Conservation (phyloP, 1,140 invertebrate species). For the Pseudomyrmex cubaensis region DNA sequence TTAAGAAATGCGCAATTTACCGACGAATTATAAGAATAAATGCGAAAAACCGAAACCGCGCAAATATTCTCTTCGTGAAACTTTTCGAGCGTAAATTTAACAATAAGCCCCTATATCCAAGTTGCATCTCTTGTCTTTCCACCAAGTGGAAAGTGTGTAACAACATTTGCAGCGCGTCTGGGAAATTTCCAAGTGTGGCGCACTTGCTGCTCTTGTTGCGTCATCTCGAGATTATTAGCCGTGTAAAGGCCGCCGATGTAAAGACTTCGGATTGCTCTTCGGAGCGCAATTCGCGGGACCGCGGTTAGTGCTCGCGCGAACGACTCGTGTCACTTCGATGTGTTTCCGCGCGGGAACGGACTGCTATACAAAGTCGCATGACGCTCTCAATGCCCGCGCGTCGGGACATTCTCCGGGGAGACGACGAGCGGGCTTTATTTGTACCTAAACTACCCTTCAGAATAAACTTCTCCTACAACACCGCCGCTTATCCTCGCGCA, state of each 20-base stretch:
- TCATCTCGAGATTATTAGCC: neutral
- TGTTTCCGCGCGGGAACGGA: constrained; percentile 8
- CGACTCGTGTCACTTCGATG: constrained; percentile 16
- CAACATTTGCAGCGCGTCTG: no score
- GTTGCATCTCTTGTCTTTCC: no score
- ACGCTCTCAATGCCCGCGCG: neutral
- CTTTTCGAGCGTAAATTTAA: no score
- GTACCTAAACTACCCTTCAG: constrained; percentile 51
- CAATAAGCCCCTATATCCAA: no score
- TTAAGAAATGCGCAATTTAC: no score
- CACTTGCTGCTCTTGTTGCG: neutral
- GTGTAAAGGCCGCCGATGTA: neutral
- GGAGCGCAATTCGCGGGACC: neutral
- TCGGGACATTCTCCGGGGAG: constrained; percentile 39
- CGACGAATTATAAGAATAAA: no score
- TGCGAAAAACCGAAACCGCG: no score
- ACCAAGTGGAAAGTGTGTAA: no score
- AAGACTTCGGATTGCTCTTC: neutral
- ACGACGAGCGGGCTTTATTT: constrained; percentile 54
- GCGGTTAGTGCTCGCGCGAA: constrained; percentile 11
- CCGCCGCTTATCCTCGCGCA: constrained; percentile 47
- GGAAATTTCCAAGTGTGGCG: neutral
- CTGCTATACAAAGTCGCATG: neutral
- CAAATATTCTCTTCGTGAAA: no score
- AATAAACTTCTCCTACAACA: constrained; percentile 48